Percentiles rank a stretch among this genome's conserved stretches.
These are phyloP conservation scores for Volucella zonaria DNA, from an alignment of 2,888 invertebrate species.

Conservation along the genomic window DNA sequence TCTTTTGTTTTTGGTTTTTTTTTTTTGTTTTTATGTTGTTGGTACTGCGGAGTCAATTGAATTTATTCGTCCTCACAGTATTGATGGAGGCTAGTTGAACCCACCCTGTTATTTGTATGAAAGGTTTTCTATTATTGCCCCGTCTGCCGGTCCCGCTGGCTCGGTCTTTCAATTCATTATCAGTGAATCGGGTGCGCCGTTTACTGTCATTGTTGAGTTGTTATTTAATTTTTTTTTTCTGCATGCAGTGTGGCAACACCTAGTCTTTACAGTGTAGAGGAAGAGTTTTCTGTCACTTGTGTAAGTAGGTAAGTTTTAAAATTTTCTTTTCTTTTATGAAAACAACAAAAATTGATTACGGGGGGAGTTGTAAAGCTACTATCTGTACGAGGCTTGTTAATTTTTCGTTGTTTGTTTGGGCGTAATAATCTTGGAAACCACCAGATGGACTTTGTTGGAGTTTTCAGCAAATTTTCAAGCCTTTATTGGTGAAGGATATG, in stretches of 20 bases:
- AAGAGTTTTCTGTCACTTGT: slow-evolving; percentile 1
- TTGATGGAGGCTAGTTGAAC: slow-evolving; percentile 14
- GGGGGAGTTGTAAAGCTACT: no score
- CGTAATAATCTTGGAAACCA: no score
- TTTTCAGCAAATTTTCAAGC: no score
- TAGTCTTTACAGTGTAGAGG: slow-evolving; percentile 20
- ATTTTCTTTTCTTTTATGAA: no score
- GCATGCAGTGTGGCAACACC: slow-evolving; percentile 34
- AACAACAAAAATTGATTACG: no score
- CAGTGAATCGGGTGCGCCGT: slow-evolving; percentile 65
- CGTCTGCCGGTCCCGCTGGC: neutral
- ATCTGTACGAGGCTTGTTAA: no score
- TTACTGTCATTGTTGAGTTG: slow-evolving; percentile 66
- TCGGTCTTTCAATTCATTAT: slow-evolving; percentile 64
- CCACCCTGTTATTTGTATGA: neutral
- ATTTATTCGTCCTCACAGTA: slow-evolving; percentile 52
- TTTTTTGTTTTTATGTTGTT: neutral
- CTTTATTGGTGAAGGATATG: no score
- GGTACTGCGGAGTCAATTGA: slow-evolving; percentile 58
- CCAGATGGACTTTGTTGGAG: no score
- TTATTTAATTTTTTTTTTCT: slow-evolving; percentile 25
- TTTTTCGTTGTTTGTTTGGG: no score
- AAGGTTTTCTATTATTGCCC: neutral
- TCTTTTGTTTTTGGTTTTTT: neutral
- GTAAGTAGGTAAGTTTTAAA: neutral